Percentiles rank a stretch among this genome's conserved stretches.
Conservation (phyloP, 2,888 invertebrate genomes). For the Dexiosoma caninum region DNA sequence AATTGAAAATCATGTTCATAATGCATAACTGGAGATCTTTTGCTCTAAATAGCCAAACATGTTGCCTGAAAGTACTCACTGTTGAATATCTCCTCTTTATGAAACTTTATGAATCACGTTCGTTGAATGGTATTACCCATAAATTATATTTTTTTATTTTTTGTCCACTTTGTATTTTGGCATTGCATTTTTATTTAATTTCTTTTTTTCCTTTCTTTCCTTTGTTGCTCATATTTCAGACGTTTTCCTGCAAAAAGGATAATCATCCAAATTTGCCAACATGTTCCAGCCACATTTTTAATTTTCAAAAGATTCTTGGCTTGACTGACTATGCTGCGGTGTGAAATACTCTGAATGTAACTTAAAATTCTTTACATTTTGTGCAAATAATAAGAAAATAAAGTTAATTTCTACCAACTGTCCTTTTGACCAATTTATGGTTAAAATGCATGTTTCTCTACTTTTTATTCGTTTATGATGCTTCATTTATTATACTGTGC, state of each 20-base stretch:
- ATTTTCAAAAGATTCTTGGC: neutral
- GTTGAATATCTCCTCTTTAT: too few species aligned
- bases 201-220: neutral
- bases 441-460: constrained; percentile 44
- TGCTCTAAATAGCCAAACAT: too few species aligned
- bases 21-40: too few species aligned
- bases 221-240: neutral
- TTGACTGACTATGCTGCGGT: neutral
- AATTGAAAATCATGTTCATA: too few species aligned
- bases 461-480: constrained; percentile 18
- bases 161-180: neutral
- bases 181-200: neutral
- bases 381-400: constrained; percentile 26
- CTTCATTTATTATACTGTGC: neutral
- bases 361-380: constrained; percentile 35
- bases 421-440: constrained; percentile 54
- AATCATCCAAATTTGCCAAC: neutral
- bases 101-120: too few species aligned
- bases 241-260: neutral
- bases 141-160: too few species aligned
- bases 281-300: neutral
- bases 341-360: neutral
- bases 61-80: too few species aligned
- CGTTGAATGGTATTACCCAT: neutral
- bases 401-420: constrained; percentile 31